These are phyloP conservation scores for Diaperis boleti DNA, from an alignment of 2,888 invertebrate genomes.

Conservation along the genomic window DNA sequence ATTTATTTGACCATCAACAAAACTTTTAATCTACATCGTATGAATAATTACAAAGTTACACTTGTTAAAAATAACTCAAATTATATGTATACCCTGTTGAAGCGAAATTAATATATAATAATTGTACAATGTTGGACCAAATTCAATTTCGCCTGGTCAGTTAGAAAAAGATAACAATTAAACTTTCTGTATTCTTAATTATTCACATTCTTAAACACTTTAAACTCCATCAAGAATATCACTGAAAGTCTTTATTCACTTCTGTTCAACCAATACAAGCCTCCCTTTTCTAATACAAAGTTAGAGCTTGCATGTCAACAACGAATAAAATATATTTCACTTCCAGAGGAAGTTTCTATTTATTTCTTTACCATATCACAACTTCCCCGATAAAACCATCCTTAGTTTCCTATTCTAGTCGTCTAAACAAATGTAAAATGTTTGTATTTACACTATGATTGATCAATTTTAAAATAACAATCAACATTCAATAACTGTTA, in stretches of 20 bases:
- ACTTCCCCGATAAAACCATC: conserved; percentile 30
- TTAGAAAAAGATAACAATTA: conserved; percentile 24
- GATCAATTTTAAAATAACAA: conserved; percentile 34
- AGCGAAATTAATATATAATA: conserved; percentile 31
- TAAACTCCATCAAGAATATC: conserved; percentile 38
- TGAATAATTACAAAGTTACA: conserved; percentile 36
- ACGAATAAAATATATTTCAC: conserved; percentile 40
- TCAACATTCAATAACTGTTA: conserved; percentile 41
- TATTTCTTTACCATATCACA: conserved; percentile 38
- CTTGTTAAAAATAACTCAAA: conserved; percentile 26
- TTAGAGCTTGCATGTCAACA: conserved; percentile 40
- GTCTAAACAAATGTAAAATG: conserved; percentile 20
- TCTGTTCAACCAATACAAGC: conserved; percentile 27
- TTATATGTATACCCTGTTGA: conserved; percentile 38
- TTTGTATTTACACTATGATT: conserved; percentile 39
- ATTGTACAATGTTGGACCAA: conserved; percentile 9
- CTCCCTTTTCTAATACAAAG: conserved; percentile 24
- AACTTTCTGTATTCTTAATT: conserved; percentile 28
- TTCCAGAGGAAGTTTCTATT: conserved; percentile 31
- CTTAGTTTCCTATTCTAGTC: conserved; percentile 12
- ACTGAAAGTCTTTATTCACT: conserved; percentile 31
- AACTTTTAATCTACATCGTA: conserved; percentile 34
- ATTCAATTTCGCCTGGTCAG: conserved; percentile 6
- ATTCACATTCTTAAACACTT: conserved; percentile 40
- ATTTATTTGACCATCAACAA: conserved; percentile 27